phyloP scores from a whole-genome alignment of 2,113 vertebrate genomes.

The Lycaon pictus region DNA sequence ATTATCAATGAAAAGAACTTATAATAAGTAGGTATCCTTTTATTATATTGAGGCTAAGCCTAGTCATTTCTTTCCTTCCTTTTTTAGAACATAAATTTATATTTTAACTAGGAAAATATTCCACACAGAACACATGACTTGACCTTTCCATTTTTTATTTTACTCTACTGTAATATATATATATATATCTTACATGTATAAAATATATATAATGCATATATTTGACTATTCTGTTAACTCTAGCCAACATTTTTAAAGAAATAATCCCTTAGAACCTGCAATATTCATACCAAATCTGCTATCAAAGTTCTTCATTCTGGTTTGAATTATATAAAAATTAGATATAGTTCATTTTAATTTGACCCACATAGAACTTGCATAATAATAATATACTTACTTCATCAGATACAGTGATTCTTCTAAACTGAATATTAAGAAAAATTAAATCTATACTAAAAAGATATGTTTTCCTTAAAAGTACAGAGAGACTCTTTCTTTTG shows the following conservation, averaged over 20 bases:
- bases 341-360: background rate
- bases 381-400: slow-evolving; percentile 9
- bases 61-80: background rate
- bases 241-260: slow-evolving; percentile 53
- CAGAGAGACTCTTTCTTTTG: background rate
- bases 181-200: background rate
- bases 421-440: background rate
- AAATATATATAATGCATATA: background rate
- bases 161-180: background rate
- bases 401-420: background rate
- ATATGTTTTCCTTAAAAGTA: background rate
- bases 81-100: slow-evolving; percentile 28
- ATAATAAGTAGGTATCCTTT: slow-evolving; percentile 9
- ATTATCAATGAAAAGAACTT: slow-evolving; percentile 45
- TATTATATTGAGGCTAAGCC: background rate
- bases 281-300: background rate
- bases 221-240: background rate
- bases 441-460: background rate
- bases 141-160: slow-evolving; percentile 15
- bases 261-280: background rate
- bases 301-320: slow-evolving; percentile 23
- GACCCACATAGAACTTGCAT: background rate
- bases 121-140: background rate
- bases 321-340: background rate
- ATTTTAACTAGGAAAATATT: slow-evolving; percentile 20